Conservation (phyloP, 2,113 vertebrate genomes). For the Lanius collurio region DNA sequence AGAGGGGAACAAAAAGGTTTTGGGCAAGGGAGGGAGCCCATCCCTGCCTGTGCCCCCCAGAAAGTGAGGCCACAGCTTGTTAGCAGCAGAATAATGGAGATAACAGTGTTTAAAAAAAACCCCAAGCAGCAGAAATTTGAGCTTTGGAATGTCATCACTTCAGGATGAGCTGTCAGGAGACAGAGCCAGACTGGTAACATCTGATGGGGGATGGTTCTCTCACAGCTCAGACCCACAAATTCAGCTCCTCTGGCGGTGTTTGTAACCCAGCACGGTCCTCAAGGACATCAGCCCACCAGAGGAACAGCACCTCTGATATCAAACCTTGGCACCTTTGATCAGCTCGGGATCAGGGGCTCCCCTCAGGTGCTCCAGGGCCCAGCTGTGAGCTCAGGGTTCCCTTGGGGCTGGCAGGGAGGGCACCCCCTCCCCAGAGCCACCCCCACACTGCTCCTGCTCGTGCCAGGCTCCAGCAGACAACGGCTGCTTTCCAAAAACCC, state of each 20-base stretch:
- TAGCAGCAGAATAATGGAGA: neutral
- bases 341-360: neutral
- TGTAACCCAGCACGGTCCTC: neutral
- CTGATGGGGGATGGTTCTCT: neutral
- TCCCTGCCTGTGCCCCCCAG: neutral
- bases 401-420: neutral
- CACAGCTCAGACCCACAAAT: neutral
- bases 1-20: neutral
- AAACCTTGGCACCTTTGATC: neutral
- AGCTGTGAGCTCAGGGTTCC: neutral
- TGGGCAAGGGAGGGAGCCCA: neutral
- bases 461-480: neutral
- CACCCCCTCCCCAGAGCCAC: neutral
- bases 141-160: neutral
- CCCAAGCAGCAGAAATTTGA: neutral
- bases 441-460: neutral
- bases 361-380: neutral
- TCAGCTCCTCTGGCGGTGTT: fast-evolving
- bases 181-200: neutral
- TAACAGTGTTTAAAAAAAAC: neutral
- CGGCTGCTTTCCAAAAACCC: neutral
- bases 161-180: neutral
- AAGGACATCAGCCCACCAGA: neutral
- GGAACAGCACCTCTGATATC: neutral
- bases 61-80: neutral